Evolutionary conservation across 2,797 vertebrate species (phyloP).

Genomic region (Characodon lateralis): DNA sequence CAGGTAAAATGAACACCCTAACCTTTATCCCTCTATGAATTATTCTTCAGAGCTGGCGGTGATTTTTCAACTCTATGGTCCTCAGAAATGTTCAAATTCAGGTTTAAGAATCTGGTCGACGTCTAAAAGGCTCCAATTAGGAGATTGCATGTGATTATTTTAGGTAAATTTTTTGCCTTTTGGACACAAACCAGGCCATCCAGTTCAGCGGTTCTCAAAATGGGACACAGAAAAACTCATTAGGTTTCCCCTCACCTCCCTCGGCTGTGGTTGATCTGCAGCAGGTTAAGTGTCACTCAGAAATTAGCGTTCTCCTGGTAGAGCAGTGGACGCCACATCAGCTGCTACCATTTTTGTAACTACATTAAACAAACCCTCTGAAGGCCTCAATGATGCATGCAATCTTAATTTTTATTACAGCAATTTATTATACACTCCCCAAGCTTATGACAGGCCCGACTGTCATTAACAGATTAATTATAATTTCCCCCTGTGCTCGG

Average conservation of each 20-base stretch:
- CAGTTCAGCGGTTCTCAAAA: slow-evolving; percentile 89
- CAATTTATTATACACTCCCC: slow-evolving; percentile 88
- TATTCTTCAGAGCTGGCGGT: slow-evolving; percentile 59
- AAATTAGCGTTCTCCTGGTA: slow-evolving; percentile 82
- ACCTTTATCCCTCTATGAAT: slow-evolving; percentile 68
- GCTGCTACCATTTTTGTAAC: slow-evolving; percentile 87
- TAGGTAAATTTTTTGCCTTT: slow-evolving; percentile 56
- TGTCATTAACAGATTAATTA: slow-evolving; percentile 93
- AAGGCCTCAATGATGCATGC: slow-evolving; percentile 88
- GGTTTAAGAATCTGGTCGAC: slow-evolving; percentile 49
- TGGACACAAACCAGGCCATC: slow-evolving; percentile 86
- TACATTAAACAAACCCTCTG: slow-evolving; percentile 89
- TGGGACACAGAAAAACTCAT: slow-evolving; percentile 73
- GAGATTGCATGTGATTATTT: slow-evolving; percentile 52
- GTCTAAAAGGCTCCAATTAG: slow-evolving; percentile 58
- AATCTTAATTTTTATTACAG: slow-evolving; percentile 90
- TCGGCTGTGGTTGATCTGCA: slow-evolving; percentile 77
- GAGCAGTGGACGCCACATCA: slow-evolving; percentile 81
- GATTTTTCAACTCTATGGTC: slow-evolving; percentile 70
- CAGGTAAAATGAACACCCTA: slow-evolving; percentile 71
- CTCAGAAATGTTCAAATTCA: slow-evolving; percentile 45
- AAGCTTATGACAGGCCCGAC: slow-evolving; percentile 87
- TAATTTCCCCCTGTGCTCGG: slow-evolving; percentile 83
- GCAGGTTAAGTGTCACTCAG: slow-evolving; percentile 84
- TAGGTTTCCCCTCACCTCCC: slow-evolving; percentile 72